These are phyloP conservation scores for Diadema setosum DNA, from an alignment of 35 echinoderm and acorn worm species.

Conservation along the genomic window DNA sequence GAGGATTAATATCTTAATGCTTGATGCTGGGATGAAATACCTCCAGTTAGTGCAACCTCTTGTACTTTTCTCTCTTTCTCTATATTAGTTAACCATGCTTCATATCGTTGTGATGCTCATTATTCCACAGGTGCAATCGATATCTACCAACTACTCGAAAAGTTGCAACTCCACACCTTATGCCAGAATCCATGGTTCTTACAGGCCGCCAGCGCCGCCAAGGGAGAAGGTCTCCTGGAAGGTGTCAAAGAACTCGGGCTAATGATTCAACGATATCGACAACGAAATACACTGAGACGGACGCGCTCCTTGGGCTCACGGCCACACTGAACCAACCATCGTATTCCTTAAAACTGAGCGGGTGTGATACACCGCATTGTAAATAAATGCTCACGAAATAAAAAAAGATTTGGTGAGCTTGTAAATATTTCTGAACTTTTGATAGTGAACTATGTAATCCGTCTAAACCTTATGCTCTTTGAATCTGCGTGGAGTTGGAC, in stretches of 20 bases:
- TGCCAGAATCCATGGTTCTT: not conserved
- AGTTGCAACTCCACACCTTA: not conserved
- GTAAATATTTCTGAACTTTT: too few relatives aligned
- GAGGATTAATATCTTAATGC: too few relatives aligned
- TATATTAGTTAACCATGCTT: not conserved
- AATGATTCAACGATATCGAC: not conserved
- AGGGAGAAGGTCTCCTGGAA: not conserved
- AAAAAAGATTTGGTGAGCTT: too few relatives aligned
- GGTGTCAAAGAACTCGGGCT: not conserved
- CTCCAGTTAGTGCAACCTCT: too few relatives aligned
- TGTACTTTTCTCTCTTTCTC: not conserved
- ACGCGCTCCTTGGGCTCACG: not conserved
- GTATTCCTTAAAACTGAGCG: too few relatives aligned
- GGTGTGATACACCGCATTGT: too few relatives aligned
- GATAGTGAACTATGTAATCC: too few relatives aligned
- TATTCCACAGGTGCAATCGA: not conserved
- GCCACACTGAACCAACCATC: not conserved
- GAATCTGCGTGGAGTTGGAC: too few relatives aligned
- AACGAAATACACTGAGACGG: constrained; percentile 1
- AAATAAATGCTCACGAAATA: too few relatives aligned
- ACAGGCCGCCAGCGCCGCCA: not conserved
- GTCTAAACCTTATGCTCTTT: too few relatives aligned
- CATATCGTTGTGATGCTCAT: not conserved
- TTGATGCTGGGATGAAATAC: too few relatives aligned
- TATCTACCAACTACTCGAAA: not conserved